phyloP scores from a whole-genome alignment of 2,113 vertebrate genomes.

The Aythya baeri region DNA sequence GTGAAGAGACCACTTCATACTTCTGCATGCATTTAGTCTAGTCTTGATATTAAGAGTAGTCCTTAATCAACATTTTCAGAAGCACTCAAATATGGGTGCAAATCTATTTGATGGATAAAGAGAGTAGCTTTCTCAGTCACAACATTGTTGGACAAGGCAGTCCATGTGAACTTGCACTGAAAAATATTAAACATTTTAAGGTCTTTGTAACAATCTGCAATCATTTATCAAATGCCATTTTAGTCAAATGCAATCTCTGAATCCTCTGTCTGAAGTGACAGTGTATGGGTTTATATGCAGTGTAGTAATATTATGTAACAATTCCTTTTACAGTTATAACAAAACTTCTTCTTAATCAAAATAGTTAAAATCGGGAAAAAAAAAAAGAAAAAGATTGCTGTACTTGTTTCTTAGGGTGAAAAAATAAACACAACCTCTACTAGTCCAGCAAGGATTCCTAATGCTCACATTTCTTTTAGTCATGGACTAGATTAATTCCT shows the following conservation, averaged over 20 bases:
- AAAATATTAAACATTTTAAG: background rate
- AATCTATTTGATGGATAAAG: background rate
- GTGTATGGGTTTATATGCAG: background rate
- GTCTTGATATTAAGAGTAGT: background rate
- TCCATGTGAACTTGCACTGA: background rate
- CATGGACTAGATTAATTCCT: background rate
- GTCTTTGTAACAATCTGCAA: background rate
- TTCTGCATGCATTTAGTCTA: background rate
- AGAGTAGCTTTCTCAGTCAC: background rate
- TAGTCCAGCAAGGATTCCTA: background rate
- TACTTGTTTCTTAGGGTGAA: fast-evolving
- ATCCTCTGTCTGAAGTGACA: background rate
- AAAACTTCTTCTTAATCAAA: background rate
- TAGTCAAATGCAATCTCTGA: background rate
- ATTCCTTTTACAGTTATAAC: background rate
- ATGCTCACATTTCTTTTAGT: no score
- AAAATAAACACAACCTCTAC: background rate
- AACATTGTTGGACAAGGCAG: background rate
- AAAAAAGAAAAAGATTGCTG: background rate
- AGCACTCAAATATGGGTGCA: background rate
- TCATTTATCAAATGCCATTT: fast-evolving
- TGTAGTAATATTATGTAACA: background rate
- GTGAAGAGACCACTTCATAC: background rate
- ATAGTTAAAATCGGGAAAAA: background rate
- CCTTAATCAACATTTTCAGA: background rate